These are phyloP conservation scores for Ceyx margarethae DNA, from an alignment of 2,113 vertebrate species.

Conservation along the genomic window DNA sequence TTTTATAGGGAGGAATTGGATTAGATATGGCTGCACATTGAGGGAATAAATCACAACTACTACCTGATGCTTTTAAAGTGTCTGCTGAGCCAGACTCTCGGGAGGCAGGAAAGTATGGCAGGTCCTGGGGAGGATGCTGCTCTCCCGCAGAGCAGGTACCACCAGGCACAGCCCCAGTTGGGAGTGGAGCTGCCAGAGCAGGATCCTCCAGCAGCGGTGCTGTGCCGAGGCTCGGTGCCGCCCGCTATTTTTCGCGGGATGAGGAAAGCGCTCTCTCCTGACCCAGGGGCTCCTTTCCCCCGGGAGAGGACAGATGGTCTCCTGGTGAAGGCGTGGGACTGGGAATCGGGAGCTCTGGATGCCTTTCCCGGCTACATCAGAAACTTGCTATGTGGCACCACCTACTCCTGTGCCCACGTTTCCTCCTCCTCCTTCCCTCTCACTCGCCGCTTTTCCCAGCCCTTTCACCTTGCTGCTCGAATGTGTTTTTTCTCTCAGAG, in stretches of 20 bases:
- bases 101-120: neutral
- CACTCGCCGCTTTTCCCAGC: neutral
- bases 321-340: slow-evolving; percentile 44
- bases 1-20: neutral
- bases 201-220: neutral
- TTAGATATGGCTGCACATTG: neutral
- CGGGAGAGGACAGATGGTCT: slow-evolving; percentile 51
- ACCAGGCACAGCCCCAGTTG: neutral
- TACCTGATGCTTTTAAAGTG: neutral
- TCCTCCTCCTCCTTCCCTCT: slow-evolving; percentile 56
- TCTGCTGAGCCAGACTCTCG: neutral
- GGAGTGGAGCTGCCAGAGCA: neutral
- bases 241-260: neutral
- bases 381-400: slow-evolving; percentile 61
- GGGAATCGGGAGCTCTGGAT: slow-evolving; percentile 46
- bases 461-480: slow-evolving; percentile 33
- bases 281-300: slow-evolving; percentile 12
- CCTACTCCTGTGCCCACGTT: slow-evolving; percentile 44
- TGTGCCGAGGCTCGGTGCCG: accelerated
- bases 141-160: neutral
- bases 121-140: neutral
- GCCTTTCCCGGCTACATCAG: slow-evolving; percentile 56
- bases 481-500: neutral
- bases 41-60: neutral
- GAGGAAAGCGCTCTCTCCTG: neutral